Evolutionary conservation across 2,888 invertebrate species (phyloP).

Genomic region (Eucriotettix oculatus): DNA sequence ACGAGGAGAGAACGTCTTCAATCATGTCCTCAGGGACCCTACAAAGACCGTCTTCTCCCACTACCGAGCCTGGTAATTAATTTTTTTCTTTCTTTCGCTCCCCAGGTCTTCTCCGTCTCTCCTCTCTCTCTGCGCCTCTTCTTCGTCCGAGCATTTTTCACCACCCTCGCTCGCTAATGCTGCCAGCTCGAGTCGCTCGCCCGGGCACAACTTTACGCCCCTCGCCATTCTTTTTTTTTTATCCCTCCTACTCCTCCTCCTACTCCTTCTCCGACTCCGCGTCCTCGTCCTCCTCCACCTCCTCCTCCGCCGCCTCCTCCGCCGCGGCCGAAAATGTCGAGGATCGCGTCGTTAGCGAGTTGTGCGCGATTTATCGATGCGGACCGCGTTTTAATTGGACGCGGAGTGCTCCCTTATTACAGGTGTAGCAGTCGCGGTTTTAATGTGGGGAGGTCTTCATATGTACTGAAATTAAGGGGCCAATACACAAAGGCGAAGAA

Average conservation of each 20-base stretch:
- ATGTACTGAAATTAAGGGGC: no score
- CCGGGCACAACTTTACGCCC: no score
- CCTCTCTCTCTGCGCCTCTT: background rate
- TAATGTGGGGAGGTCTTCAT: no score
- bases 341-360: background rate
- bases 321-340: background rate
- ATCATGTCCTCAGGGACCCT: background rate
- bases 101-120: background rate
- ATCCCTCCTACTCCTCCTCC: background rate
- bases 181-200: no score
- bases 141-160: background rate
- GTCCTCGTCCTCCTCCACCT: background rate
- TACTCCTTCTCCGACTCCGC: background rate
- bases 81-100: background rate
- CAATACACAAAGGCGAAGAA: no score
- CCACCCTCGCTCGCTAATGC: background rate
- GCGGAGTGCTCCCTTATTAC: background rate
- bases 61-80: background rate
- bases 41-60: background rate
- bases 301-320: no score
- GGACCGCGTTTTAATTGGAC: background rate
- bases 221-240: background rate
- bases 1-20: background rate
- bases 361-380: background rate
- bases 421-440: background rate